phyloP scores from a whole-genome alignment of 1,140 invertebrate genomes.

The Drosophila pallidifrons region DNA sequence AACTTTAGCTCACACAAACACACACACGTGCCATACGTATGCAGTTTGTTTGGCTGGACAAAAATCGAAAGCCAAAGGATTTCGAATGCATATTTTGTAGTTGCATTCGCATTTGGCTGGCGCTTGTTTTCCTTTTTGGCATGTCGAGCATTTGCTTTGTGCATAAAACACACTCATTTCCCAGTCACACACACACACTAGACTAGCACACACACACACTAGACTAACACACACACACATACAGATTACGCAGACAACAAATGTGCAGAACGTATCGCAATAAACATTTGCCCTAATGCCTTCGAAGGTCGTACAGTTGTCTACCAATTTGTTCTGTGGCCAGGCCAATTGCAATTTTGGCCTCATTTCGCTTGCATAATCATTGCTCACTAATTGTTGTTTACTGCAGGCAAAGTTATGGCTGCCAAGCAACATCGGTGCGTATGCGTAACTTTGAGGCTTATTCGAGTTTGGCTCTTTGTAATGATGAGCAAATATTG shows the following conservation, averaged over 20 bases:
- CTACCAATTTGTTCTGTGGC: slow-evolving; percentile 53
- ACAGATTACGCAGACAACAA: slow-evolving; percentile 15
- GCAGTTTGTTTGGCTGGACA: slow-evolving; percentile 18
- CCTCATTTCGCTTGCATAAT: slow-evolving; percentile 62
- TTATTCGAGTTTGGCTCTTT: slow-evolving; percentile 12
- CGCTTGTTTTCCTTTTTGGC: slow-evolving; percentile 46
- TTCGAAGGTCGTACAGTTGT: slow-evolving; percentile 51
- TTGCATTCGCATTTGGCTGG: slow-evolving; percentile 44
- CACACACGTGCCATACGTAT: slow-evolving; percentile 23
- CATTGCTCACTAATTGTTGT: slow-evolving; percentile 66
- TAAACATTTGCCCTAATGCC: slow-evolving; percentile 59
- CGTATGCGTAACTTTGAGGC: slow-evolving; percentile 24
- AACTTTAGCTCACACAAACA: slow-evolving; percentile 12
- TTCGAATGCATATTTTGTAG: slow-evolving; percentile 72
- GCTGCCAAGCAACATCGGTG: slow-evolving; percentile 17
- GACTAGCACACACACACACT: not conserved
- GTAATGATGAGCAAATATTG: slow-evolving; percentile 24
- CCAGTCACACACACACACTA: slow-evolving; percentile 5
- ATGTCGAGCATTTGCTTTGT: slow-evolving; percentile 59
- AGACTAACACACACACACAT: not conserved
- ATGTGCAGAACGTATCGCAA: not conserved
- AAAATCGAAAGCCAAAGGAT: slow-evolving; percentile 54
- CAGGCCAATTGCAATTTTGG: slow-evolving; percentile 49
- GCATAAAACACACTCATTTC: slow-evolving; percentile 43
- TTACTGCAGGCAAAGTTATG: slow-evolving; percentile 50